Conservation (phyloP, 2,888 invertebrate genomes). For the Eupithecia vulgata region DNA sequence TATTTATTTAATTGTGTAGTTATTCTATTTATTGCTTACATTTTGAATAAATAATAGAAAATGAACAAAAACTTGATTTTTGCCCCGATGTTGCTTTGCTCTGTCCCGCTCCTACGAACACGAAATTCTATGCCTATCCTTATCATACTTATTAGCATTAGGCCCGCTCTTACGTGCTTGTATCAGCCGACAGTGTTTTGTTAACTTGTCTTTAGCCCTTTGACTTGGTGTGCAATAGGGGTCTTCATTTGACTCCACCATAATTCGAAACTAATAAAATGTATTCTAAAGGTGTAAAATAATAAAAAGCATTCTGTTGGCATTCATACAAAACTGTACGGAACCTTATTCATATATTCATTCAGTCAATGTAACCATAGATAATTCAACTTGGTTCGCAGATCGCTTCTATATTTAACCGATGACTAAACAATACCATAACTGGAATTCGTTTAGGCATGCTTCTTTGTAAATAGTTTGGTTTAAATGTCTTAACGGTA, state of each 20-base stretch:
- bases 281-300: not conserved
- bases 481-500: conserved; percentile 13
- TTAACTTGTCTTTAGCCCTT: not conserved
- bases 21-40: no score
- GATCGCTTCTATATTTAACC: conserved; percentile 32
- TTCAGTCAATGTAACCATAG: not conserved
- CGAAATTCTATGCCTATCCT: no score
- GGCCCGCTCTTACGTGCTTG: no score
- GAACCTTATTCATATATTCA: not conserved
- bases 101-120: no score
- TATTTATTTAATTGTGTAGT: no score
- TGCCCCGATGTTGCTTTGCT: no score
- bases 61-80: no score
- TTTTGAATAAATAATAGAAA: no score
- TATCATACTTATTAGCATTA: no score
- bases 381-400: conserved; percentile 31
- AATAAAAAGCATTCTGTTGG: not conserved
- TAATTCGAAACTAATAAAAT: not conserved
- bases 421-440: conserved; percentile 39
- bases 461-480: conserved; percentile 15
- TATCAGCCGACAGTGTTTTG: not conserved
- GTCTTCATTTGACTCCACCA: not conserved
- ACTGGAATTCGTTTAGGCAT: conserved; percentile 21
- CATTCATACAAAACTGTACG: not conserved
- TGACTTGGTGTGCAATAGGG: not conserved